Conservation (phyloP, 2,113 vertebrate species). For the Aviceda subcristata region DNA sequence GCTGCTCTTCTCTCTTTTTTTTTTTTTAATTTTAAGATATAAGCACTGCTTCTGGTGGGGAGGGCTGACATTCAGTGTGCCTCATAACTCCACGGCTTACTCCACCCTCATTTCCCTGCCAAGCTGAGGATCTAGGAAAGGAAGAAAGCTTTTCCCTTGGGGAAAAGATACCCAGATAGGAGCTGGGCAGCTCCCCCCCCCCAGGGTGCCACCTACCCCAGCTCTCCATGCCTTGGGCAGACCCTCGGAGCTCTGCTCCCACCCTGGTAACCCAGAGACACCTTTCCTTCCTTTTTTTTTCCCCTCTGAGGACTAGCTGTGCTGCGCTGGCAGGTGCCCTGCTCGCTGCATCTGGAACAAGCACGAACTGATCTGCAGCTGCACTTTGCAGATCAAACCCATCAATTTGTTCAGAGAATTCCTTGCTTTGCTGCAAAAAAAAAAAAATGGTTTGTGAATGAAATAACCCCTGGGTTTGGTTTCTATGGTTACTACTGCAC, state of each 20-base stretch:
- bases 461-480: background rate
- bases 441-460: background rate
- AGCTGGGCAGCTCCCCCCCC: background rate
- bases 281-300: background rate
- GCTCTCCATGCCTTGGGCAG: background rate
- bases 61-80: background rate
- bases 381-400: background rate
- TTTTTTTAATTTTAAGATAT: background rate
- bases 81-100: background rate
- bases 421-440: background rate
- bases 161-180: fast-evolving
- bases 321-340: background rate
- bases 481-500: background rate
- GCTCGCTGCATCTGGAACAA: background rate
- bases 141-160: background rate
- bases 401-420: background rate
- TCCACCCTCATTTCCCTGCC: background rate
- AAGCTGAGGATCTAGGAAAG: background rate
- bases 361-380: background rate
- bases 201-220: fast-evolving
- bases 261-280: background rate
- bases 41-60: background rate
- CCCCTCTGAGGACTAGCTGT: background rate
- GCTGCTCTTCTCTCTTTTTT: background rate
- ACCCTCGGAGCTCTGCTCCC: background rate